Evolutionary conservation across 2,113 vertebrate species (phyloP).

Genomic region (Bathybates hornii): DNA sequence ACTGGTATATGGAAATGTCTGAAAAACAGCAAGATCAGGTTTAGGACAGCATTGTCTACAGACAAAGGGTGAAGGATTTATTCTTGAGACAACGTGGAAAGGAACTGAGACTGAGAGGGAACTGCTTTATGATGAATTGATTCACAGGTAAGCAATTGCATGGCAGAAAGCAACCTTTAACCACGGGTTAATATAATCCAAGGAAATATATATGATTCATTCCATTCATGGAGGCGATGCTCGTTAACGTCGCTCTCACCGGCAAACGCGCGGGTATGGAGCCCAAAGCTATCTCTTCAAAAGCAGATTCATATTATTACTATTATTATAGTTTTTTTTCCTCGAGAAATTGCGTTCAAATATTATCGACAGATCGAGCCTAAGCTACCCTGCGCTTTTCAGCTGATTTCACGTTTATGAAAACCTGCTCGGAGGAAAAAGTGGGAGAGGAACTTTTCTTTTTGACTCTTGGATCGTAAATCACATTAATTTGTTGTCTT

Average conservation of each 20-base stretch:
- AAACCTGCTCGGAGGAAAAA: constrained; percentile 58
- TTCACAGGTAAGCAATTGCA: constrained; percentile 97
- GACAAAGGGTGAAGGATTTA: constrained; percentile 98
- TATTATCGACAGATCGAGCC: constrained; percentile 65
- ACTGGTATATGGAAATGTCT: constrained; percentile 92
- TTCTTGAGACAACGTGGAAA: constrained; percentile 82
- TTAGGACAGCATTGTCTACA: constrained; percentile 95
- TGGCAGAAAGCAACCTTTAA: constrained; percentile 91
- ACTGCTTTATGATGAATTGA: constrained; percentile 94
- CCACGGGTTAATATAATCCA: constrained; percentile 78
- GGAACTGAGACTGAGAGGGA: constrained; percentile 81
- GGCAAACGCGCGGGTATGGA: constrained; percentile 50
- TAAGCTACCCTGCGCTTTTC: constrained; percentile 49
- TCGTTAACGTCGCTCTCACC: constrained; percentile 74
- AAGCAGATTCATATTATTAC: constrained; percentile 29
- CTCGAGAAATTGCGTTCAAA: constrained; percentile 53
- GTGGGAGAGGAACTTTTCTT: constrained; percentile 73
- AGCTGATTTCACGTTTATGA: constrained; percentile 67
- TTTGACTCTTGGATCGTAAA: constrained; percentile 83
- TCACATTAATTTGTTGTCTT: constrained; percentile 86
- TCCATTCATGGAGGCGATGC: constrained; percentile 75
- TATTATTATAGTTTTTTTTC: neutral
- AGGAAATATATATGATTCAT: constrained; percentile 82
- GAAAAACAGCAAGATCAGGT: constrained; percentile 96
- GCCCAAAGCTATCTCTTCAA: constrained; percentile 23